Evolutionary conservation across 2,888 invertebrate species (phyloP), one percentile per base, ranked within the genome.

Genomic region (Parnassius apollo): DNA sequence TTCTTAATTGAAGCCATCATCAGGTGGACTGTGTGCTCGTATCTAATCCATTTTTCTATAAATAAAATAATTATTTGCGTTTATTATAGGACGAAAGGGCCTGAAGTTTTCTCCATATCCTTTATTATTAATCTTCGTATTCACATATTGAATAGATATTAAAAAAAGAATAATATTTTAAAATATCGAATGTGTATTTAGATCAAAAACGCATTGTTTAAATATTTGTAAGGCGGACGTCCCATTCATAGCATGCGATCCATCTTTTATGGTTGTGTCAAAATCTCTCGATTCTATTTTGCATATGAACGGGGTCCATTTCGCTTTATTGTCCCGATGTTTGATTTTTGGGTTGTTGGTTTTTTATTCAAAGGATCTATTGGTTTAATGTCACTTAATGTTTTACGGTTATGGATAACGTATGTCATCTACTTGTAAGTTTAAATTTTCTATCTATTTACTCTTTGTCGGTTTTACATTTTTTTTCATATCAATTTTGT

Each of bases 241-340:
- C 74, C 76, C 78, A 78, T 81, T 85, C 82, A 80, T 77, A 76
- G 76, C 80, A 82, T 76, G 72, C 76, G 84, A 87, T 85, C 85
- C 81, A 85, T 87, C 89, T 86, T 85, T 87, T 88, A 85, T 88
- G 82, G 83, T 80, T 83, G 80, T 82, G 88, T 88, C 90, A 88
- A 81, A 81, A 80, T 77, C 75, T 75, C 75, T 74, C 68, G 66
- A 66, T 67, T 76, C 83, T 77, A 71, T 76, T 91, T 91, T 90
- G 87, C 90, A 91, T 91, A 89, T 88, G 86, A 91, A 91, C 78
- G 71, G 79, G 68, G 57, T 68, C 69, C 68, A 69, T 73, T 72
- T 72, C 67, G 64, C 68, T 66, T 68, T 66, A 73, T 73, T 78
- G 77, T 78, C 72, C 66, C 72, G 70, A 67, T 74, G 75, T 81